Base-by-base conservation (phyloP, 2,113 vertebrate genomes). In the Penelope pileata region DNA sequence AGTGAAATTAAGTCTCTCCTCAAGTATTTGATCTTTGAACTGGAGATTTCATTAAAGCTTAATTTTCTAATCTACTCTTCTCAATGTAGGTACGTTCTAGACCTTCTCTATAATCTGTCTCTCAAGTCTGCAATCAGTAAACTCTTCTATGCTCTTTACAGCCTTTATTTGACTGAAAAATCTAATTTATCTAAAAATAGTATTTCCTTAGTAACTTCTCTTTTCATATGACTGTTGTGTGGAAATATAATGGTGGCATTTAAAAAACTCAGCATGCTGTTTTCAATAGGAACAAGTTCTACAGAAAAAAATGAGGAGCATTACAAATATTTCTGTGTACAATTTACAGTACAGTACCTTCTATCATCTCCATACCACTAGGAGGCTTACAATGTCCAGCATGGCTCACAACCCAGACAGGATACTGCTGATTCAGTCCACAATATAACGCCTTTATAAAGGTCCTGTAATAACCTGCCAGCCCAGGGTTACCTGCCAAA, bases 371-470 rank as follows among this genome's bases (percentile, higher is more conserved):
- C 98, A 99, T 98, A 66, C 96, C 97, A 91, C 96, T 97, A 2
- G 99, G 99, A 58, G 98, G 97, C 9, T 93, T 93, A 80, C 98
- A 98, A 93, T 99, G 99, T 17, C 99, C 99, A 3, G 99, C 99
- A 34, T 99, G 99, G 95, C 99, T 98, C 43, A 99, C 97, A 15
- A 98, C 97, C 99, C 99, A 99, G 38, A 99, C 98, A 0, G 99
- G 99, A 97, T 99, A 98, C 43, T 79, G 94, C 81, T 87, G 93
- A 23, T 97, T 97, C 80, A 98, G 97, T 66, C 88, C 86, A 63
- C 97, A 94, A 94, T 99, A 98, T 45, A 99, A 97, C 4, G 98
- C 97, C 94, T 98, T 97, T 96, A 98, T 98, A 96, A 99, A 99
- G 63, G 98, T 99, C 67, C 90, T 97, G 90, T 99, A 99, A 96